Evolutionary conservation across 92 coral and sea anemone species (phyloP).

Genomic region (Pocillopora meandrina): DNA sequence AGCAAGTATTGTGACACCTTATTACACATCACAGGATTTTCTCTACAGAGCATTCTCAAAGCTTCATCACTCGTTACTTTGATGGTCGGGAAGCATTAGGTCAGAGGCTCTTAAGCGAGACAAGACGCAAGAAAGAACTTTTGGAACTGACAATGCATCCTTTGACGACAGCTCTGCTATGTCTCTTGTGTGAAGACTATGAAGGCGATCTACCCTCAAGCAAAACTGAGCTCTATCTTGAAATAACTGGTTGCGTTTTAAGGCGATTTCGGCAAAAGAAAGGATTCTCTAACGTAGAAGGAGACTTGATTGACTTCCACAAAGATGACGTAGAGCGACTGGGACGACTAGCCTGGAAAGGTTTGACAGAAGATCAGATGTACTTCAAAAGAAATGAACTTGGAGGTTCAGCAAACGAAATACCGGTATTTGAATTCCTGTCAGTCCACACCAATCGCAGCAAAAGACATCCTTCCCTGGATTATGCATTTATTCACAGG

Average conservation of each 20-base stretch:
- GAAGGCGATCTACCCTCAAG: background rate
- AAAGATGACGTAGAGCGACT: constrained; percentile 24
- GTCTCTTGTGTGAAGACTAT: background rate
- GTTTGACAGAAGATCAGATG: background rate
- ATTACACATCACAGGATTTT: background rate
- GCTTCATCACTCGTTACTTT: background rate
- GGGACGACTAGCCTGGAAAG: constrained; percentile 10
- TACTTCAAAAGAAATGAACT: background rate
- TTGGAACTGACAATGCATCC: background rate
- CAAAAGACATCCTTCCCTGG: background rate
- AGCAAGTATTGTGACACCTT: background rate
- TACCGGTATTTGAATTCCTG: background rate
- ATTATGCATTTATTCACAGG: background rate
- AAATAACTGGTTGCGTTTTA: background rate
- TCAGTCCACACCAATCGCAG: background rate
- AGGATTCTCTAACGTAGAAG: background rate
- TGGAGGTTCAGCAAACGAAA: background rate
- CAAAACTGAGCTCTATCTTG: background rate
- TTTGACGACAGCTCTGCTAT: background rate
- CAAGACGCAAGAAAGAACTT: background rate
- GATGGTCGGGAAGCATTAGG: background rate
- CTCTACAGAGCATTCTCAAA: background rate
- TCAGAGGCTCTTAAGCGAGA: background rate
- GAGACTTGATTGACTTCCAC: background rate
- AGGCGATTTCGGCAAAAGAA: background rate